Conservation (phyloP, 2,113 vertebrate genomes). For the Alces alces region DNA sequence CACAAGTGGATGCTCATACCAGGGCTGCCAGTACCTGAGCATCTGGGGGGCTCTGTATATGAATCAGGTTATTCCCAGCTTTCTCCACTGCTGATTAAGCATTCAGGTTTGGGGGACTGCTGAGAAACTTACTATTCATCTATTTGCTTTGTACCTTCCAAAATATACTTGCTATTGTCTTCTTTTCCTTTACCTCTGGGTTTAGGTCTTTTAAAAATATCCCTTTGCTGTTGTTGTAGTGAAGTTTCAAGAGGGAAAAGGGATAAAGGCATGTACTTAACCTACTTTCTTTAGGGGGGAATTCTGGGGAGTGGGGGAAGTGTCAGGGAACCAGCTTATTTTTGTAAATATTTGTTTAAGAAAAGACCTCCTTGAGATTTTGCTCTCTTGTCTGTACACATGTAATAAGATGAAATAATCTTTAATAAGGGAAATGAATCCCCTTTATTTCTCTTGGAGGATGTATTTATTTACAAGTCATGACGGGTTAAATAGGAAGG, state of each 20-base stretch:
- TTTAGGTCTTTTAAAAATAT: slow-evolving; percentile 19
- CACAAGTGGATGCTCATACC: background rate
- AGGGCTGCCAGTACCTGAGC: background rate
- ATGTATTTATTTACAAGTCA: background rate
- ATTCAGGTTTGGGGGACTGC: background rate
- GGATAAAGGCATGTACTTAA: background rate
- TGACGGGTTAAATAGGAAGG: background rate
- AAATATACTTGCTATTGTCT: background rate
- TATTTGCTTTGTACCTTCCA: background rate
- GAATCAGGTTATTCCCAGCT: background rate
- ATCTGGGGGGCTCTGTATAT: background rate
- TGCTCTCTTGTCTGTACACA: background rate
- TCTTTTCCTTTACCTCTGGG: background rate
- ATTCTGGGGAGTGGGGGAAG: background rate
- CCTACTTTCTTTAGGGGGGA: background rate
- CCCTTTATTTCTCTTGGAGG: background rate
- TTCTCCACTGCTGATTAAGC: background rate
- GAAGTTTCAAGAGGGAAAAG: background rate
- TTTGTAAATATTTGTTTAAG: background rate
- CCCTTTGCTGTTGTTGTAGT: background rate
- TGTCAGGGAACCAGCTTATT: background rate
- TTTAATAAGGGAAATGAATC: background rate
- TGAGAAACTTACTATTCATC: background rate
- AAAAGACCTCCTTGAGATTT: background rate
- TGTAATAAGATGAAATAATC: background rate